Evolutionary conservation across 2,888 invertebrate genomes (phyloP).

Genomic region (Rotaria macrura): DNA sequence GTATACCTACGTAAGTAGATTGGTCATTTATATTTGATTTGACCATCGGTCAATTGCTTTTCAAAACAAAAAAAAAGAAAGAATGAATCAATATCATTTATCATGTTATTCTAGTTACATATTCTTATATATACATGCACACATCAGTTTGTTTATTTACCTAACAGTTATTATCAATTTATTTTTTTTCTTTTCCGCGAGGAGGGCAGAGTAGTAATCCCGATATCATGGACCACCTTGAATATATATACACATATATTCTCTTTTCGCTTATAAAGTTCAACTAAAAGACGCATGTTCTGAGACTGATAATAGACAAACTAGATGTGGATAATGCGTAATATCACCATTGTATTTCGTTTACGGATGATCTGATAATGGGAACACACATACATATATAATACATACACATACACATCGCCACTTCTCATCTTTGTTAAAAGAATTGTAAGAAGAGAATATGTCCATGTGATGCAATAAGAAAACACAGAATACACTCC

Average conservation of each 20-base stretch:
- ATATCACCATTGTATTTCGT: not conserved
- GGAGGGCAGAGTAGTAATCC: not conserved
- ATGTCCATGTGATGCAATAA: not conserved
- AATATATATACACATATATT: not conserved
- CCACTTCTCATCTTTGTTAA: no score
- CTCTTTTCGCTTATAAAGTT: not conserved
- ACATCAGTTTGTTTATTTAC: constrained; percentile 15
- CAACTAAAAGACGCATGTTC: not conserved
- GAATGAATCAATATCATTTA: not conserved
- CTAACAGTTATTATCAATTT: constrained; percentile 3
- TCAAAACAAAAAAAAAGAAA: not conserved
- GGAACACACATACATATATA: not conserved
- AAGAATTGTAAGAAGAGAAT: not conserved
- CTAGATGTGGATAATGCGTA: not conserved
- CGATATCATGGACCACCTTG: not conserved
- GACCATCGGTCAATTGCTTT: not conserved
- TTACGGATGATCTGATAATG: constrained; percentile 7
- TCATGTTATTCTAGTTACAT: not conserved
- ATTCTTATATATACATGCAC: not conserved
- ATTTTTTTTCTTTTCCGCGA: not conserved
- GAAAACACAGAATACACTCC: not conserved
- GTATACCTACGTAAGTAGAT: not conserved
- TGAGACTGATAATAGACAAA: not conserved
- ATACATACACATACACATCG: no score
- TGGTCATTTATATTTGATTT: not conserved